A percentile compares a stretch with the other conserved stretches of the same genome.
Evolutionary conservation across 1,140 invertebrate species (phyloP).

Genomic region (Amphibalanus amphitrite): DNA sequence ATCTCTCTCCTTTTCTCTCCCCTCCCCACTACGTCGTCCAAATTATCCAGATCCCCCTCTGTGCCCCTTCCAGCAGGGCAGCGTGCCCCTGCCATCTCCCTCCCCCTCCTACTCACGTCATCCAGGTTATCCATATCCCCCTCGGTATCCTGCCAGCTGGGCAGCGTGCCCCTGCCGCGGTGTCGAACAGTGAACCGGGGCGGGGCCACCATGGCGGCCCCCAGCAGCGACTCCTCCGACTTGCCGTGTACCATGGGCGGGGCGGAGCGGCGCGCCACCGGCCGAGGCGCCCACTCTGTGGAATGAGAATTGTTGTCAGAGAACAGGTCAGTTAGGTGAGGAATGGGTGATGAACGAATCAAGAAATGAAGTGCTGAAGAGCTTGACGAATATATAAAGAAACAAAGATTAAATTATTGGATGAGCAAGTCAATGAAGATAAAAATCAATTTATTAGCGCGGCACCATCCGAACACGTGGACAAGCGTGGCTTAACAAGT

Average conservation of each 20-base stretch:
- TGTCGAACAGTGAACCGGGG: conserved; percentile 48
- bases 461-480: no score
- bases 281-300: neutral
- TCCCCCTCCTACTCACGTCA: conserved; percentile 40
- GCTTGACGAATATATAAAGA: no score
- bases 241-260: neutral
- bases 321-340: no score
- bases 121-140: conserved; percentile 82
- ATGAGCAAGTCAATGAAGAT: no score
- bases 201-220: conserved; percentile 24
- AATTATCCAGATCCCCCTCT: conserved; percentile 73
- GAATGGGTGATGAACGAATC: no score
- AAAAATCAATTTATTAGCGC: no score
- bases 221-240: conserved; percentile 7
- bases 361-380: no score
- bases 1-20: no score
- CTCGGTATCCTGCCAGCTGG: conserved; percentile 60
- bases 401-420: no score
- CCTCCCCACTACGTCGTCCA: conserved; percentile 54
- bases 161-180: conserved; percentile 51
- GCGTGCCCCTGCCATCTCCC: conserved; percentile 38
- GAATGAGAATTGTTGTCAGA: neutral
- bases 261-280: neutral
- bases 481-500: no score
- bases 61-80: conserved; percentile 65